A percentile compares a stretch with the other conserved stretches of the same genome.
Evolutionary conservation across 2,888 invertebrate species (phyloP).

Genomic region (Strigamia maritima): DNA sequence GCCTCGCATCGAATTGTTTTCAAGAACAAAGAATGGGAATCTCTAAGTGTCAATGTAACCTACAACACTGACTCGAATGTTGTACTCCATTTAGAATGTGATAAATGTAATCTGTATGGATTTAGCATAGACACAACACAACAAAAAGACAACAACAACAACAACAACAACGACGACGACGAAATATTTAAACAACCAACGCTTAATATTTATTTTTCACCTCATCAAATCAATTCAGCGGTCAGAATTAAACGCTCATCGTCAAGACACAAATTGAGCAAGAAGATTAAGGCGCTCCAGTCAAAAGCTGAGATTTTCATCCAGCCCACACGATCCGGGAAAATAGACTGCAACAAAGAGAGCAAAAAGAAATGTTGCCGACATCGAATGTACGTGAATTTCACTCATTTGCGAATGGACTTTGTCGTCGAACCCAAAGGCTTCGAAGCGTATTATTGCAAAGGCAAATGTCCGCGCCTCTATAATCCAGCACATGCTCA

Average conservation of each 20-base stretch:
- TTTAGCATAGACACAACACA: background rate
- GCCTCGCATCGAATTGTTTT: background rate
- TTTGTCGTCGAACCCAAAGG: conserved; percentile 66
- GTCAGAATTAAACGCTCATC: background rate
- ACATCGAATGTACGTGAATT: conserved; percentile 64
- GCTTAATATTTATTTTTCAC: background rate
- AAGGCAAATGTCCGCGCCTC: conserved; percentile 65
- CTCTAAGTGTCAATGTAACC: background rate
- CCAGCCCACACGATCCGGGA: background rate
- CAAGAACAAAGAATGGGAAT: background rate
- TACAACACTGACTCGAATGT: background rate
- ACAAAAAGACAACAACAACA: background rate
- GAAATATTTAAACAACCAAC: background rate
- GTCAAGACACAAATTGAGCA: background rate
- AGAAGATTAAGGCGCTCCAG: background rate
- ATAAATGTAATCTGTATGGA: background rate
- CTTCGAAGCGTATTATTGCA: conserved; percentile 69
- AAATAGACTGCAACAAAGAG: conserved; percentile 57
- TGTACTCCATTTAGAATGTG: background rate
- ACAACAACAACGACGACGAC: no score
- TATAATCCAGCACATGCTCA: conserved; percentile 69
- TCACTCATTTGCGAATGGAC: conserved; percentile 64
- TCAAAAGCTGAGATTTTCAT: background rate
- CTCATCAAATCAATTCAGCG: background rate
- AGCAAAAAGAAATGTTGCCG: conserved; percentile 59